Evolutionary conservation across 1,140 invertebrate genomes (phyloP).

Genomic region (Drosophila ananassae): DNA sequence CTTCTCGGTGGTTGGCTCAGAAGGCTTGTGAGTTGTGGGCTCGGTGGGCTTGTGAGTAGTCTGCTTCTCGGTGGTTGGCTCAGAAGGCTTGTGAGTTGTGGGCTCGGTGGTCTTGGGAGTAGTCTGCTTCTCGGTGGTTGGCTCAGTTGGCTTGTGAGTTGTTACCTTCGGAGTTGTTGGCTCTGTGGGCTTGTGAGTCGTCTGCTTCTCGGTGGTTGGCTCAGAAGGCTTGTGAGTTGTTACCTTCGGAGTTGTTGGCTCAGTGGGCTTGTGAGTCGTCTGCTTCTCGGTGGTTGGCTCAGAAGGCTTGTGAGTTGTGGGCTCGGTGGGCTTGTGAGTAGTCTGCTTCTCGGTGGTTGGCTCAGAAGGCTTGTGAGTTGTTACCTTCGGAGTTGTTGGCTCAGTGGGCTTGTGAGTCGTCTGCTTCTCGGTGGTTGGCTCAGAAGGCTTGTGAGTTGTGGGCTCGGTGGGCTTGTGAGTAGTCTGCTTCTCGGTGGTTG

Average conservation of each 20-base stretch:
- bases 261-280: background rate
- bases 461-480: conserved; percentile 1
- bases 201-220: background rate
- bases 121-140: background rate
- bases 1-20: background rate
- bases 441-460: conserved; percentile 2
- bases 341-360: too few species aligned
- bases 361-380: too few species aligned
- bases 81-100: conserved; percentile 4
- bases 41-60: conserved; percentile 7
- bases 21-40: background rate
- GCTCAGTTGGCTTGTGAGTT: background rate
- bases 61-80: background rate
- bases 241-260: background rate
- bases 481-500: background rate
- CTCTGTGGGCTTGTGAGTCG: conserved; percentile 2
- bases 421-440: background rate
- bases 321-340: too few species aligned
- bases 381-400: background rate
- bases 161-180: background rate
- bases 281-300: background rate
- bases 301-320: background rate
- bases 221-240: too few species aligned
- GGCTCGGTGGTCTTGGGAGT: background rate
- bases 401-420: conserved; percentile 7